Conservation (phyloP, 2,888 invertebrate genomes). For the Eudemis profundana region DNA sequence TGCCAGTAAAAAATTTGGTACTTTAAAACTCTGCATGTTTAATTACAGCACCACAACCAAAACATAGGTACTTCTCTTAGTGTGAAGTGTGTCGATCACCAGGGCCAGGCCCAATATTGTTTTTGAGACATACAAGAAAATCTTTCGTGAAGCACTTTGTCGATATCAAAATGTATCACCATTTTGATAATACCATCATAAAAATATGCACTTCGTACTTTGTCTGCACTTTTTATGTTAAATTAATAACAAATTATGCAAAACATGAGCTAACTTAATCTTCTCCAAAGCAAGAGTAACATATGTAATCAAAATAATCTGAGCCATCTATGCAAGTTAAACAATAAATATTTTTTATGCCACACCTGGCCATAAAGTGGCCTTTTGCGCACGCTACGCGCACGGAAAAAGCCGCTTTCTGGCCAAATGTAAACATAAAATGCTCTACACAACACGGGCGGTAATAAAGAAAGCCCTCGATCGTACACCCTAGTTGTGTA, state of each 20-base stretch:
- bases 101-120: slow-evolving; percentile 18
- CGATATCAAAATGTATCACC: slow-evolving; percentile 31
- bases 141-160: slow-evolving; percentile 27
- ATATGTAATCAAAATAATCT: slow-evolving; percentile 19
- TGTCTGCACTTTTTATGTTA: too few relatives aligned
- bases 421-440: too few relatives aligned
- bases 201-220: too few relatives aligned
- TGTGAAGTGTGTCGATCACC: slow-evolving; percentile 24
- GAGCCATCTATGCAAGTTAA: slow-evolving; percentile 12
- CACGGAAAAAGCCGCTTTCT: too few relatives aligned
- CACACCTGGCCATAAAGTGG: too few relatives aligned
- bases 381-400: too few relatives aligned
- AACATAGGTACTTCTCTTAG: slow-evolving; percentile 10
- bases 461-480: too few relatives aligned
- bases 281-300: slow-evolving; percentile 17
- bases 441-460: too few relatives aligned
- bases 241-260: too few relatives aligned
- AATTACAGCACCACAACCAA: slow-evolving; percentile 17
- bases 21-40: not conserved
- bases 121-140: slow-evolving; percentile 11
- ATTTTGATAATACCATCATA: too few relatives aligned
- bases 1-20: slow-evolving; percentile 8
- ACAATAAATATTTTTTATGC: slow-evolving; percentile 25
- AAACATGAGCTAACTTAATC: not conserved
- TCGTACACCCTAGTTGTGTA: too few relatives aligned